Evolutionary conservation across 2,113 vertebrate species (phyloP), one percentile per base, ranked within the genome.

Genomic region (Sorex fumeus): DNA sequence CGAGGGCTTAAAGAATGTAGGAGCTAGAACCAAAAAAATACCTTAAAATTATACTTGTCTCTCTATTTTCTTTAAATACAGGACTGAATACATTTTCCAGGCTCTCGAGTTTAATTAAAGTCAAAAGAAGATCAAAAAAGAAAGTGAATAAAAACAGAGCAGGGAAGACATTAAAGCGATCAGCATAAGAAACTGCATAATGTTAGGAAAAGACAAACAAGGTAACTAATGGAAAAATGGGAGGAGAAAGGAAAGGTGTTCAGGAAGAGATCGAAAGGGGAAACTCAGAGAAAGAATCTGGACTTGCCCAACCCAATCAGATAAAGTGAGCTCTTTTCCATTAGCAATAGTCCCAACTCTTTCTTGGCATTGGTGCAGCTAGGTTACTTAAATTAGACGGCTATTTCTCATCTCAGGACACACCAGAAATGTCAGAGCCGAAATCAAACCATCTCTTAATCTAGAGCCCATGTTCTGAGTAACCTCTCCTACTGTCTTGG

Each of bases 41-140:
- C 62, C 86, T 93, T 60, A 92, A 95, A 84, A 28, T 92, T 90
- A 91, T 81, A 23, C 27, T 57, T 6, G 62, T 84, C 62, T 90
- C 12, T 70, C 5, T 78, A 72, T 96, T 95, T 94, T 72, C 40
- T 93, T 70, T 30, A 4, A 82, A 87, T 66, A 77, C 64, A 67
- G n/a, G 47, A 76, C 50, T 76, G 64, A 89, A 88, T 93, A 94
- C 84, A 81, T 94, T 96, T 95, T 96, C 88, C 89, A 96, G 96
- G 53, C 60, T 93, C 76, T 83, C 74, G 85, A 91, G 80, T 71
- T 93, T 96, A 96, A 97, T 97, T 97, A 97, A 97, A 95, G 95
- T 95, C 80, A 93, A 91, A 95, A 91, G 85, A 95, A 95, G 69
- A 94, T 96, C 96, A 97, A 94, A 96, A 97, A 96, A 69, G 93